Evolutionary conservation across 2,797 vertebrate genomes (phyloP).

Genomic region (Xerus rutilus): DNA sequence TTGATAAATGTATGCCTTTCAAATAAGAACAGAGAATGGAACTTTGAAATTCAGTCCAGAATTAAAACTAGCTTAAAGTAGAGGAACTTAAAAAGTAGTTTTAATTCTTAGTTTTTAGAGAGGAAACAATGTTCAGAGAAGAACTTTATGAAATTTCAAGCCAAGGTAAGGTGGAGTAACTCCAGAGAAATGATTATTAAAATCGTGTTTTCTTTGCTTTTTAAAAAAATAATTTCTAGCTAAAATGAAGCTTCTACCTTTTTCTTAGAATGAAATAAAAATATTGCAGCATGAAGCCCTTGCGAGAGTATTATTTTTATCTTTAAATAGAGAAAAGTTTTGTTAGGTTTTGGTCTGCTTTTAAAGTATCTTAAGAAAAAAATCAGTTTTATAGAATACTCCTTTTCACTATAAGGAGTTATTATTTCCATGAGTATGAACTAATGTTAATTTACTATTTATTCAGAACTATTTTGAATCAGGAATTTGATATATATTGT

Average conservation of each 20-base stretch:
- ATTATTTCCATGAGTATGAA: slow-evolving; percentile 35
- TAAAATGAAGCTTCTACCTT: slow-evolving; percentile 34
- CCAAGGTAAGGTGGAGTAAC: slow-evolving; percentile 82
- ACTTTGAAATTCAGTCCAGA: slow-evolving; percentile 52
- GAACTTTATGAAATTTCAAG: slow-evolving; percentile 69
- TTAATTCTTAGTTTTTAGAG: slow-evolving; percentile 53
- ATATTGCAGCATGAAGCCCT: slow-evolving; percentile 16
- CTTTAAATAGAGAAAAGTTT: slow-evolving; percentile 41
- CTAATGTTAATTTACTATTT: slow-evolving; percentile 52
- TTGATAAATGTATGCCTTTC: slow-evolving; percentile 60
- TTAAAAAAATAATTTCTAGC: slow-evolving; percentile 1
- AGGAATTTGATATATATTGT: slow-evolving; percentile 26
- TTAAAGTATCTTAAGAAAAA: slow-evolving; percentile 42
- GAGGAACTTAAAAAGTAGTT: slow-evolving; percentile 60
- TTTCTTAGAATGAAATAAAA: slow-evolving; percentile 25
- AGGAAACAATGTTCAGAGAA: slow-evolving; percentile 77
- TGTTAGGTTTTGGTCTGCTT: slow-evolving; percentile 47
- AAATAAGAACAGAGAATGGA: slow-evolving; percentile 47
- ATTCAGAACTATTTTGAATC: slow-evolving; percentile 51
- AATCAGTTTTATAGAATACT: neutral
- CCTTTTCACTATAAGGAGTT: slow-evolving; percentile 1
- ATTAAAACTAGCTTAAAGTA: slow-evolving; percentile 33
- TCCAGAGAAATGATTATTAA: slow-evolving; percentile 26
- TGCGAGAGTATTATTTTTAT: neutral
- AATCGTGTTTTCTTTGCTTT: slow-evolving; percentile 51